Evolutionary conservation across 2,113 vertebrate genomes (phyloP).

Genomic region (Xenopus tropicalis): DNA sequence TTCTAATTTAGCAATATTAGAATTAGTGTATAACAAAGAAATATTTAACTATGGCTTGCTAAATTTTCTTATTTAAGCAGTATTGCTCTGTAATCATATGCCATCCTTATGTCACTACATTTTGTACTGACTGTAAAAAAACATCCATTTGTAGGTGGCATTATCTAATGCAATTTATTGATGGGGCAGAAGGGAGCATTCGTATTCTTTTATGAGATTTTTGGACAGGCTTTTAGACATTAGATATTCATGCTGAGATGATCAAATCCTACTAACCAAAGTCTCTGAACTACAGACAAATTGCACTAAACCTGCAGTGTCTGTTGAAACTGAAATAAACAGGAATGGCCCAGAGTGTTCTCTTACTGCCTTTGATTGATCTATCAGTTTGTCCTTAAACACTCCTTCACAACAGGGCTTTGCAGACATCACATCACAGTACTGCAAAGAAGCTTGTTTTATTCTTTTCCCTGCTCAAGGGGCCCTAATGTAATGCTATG

Average conservation of each 20-base stretch:
- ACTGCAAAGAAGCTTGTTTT: constrained; percentile 1
- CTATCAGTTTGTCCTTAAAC: constrained; percentile 11
- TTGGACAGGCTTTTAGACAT: too few species aligned
- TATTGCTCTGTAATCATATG: too few species aligned
- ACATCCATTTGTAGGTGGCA: neutral
- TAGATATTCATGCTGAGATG: neutral
- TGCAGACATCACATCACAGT: constrained; percentile 4
- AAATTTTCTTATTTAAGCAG: too few species aligned
- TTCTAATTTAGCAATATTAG: too few species aligned
- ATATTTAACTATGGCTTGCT: too few species aligned
- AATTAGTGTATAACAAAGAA: too few species aligned
- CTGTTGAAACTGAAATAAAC: constrained; percentile 13
- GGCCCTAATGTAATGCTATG: neutral
- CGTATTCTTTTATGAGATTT: neutral
- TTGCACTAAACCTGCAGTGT: constrained; percentile 3
- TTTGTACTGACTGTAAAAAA: constrained; percentile 3
- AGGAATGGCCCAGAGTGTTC: constrained; percentile 10
- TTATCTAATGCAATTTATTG: constrained; percentile 1
- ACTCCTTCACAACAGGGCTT: constrained; percentile 4
- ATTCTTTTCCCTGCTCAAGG: neutral
- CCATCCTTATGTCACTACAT: neutral
- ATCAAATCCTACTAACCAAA: constrained; percentile 1
- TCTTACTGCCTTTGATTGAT: constrained; percentile 4
- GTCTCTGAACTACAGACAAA: neutral
- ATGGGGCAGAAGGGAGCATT: neutral